A percentile compares a stretch with the other conserved stretches of the same genome.
Evolutionary conservation across 2,113 vertebrate genomes (phyloP).

Genomic region (Aldabrachelys gigantea): DNA sequence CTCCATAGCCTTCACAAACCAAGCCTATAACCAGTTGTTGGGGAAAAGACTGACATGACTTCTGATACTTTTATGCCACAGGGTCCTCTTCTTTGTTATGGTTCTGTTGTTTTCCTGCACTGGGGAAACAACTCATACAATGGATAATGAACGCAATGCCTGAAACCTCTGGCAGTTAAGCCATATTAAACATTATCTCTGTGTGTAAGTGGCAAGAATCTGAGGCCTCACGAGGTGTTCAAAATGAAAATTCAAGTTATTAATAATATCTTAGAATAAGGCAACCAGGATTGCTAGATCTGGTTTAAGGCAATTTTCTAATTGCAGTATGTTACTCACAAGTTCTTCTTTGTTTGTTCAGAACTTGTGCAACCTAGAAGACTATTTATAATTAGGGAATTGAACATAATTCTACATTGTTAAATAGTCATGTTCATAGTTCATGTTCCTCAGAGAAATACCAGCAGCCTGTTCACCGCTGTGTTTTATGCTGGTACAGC

Average conservation of each 20-base stretch:
- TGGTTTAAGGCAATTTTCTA: conserved; percentile 10
- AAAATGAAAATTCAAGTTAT: conserved; percentile 35
- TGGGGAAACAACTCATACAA: conserved; percentile 21
- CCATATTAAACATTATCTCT: conserved; percentile 29
- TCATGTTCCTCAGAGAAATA: not conserved
- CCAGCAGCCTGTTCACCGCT: not conserved
- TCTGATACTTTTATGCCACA: not conserved
- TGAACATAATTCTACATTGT: not conserved
- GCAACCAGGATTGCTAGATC: conserved; percentile 27
- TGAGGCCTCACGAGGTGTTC: conserved; percentile 23
- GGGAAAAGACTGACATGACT: not conserved
- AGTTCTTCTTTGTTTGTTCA: conserved; percentile 1
- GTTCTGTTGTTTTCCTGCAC: conserved; percentile 20
- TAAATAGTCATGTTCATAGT: not conserved
- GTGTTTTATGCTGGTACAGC: not conserved
- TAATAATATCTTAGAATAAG: conserved; percentile 46
- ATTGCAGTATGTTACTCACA: not conserved
- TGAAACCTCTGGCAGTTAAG: not conserved
- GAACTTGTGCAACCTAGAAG: not conserved
- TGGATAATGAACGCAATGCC: conserved; percentile 30
- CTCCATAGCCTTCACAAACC: not conserved
- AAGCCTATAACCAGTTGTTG: not conserved
- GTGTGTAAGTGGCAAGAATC: conserved; percentile 28
- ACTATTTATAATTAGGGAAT: not conserved
- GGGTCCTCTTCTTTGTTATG: not conserved